Percentiles rank a stretch among this genome's conserved stretches.
Conservation (phyloP, 2,888 invertebrate genomes). For the Pyrgus malvae region DNA sequence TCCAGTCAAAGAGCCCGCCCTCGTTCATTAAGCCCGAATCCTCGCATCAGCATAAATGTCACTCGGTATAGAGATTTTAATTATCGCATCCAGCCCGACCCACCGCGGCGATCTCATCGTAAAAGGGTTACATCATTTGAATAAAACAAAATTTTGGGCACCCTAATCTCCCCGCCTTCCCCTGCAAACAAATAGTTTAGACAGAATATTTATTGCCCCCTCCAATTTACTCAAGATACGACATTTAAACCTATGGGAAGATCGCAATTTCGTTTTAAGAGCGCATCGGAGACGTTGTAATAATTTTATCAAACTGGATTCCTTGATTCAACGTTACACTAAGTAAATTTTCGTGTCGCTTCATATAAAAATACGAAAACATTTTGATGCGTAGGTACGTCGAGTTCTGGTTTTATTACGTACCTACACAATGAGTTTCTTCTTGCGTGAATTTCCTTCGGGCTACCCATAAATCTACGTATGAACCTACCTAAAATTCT, state of each 20-base stretch:
- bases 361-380: constrained; percentile 1
- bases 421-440: constrained; percentile 14
- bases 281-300: too few species aligned
- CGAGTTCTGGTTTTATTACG: constrained; percentile 15
- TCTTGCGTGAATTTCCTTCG: constrained; percentile 7
- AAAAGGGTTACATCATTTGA: constrained; percentile 53
- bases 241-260: too few species aligned
- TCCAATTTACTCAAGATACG: background rate
- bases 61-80: constrained; percentile 68
- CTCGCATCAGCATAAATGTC: constrained; percentile 76
- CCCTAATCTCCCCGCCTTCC: constrained; percentile 38
- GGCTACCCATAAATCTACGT: constrained; percentile 30
- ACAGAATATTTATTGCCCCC: constrained; percentile 3
- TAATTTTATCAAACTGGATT: background rate
- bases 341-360: constrained; percentile 6
- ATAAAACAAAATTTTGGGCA: constrained; percentile 43
- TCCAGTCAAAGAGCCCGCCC: constrained; percentile 61
- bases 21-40: constrained; percentile 60
- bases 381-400: background rate
- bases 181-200: constrained; percentile 22
- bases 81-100: constrained; percentile 59
- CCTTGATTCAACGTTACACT: background rate
- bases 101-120: constrained; percentile 55
- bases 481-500: constrained; percentile 25
- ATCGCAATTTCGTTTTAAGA: too few species aligned